phyloP scores from a whole-genome alignment of 2,113 vertebrate species.

The Falcunculus frontatus region DNA sequence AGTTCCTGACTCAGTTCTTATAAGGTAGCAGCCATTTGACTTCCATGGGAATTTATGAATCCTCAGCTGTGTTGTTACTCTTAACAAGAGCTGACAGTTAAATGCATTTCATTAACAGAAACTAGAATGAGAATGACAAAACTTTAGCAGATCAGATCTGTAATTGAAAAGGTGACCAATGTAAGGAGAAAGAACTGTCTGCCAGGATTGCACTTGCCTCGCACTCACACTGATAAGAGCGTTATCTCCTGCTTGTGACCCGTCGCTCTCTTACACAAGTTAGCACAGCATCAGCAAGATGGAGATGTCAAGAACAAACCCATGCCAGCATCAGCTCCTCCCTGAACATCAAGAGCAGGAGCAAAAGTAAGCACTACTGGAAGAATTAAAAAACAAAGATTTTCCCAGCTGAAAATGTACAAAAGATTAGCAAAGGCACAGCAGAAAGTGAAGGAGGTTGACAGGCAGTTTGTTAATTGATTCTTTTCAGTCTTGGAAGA shows the following conservation, averaged over 20 bases:
- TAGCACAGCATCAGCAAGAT: background rate
- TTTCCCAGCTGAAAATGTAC: background rate
- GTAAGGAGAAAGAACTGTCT: constrained; percentile 14
- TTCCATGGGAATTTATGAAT: constrained; percentile 51
- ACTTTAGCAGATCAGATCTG: constrained; percentile 33
- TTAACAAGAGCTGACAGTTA: constrained; percentile 57
- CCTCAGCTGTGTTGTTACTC: background rate
- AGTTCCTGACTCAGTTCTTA: background rate
- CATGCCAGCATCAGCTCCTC: background rate
- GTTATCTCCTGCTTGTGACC: background rate
- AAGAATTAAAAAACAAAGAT: background rate
- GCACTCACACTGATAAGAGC: background rate
- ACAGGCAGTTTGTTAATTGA: background rate
- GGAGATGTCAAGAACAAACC: background rate
- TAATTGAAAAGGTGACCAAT: constrained; percentile 58
- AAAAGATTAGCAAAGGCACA: background rate
- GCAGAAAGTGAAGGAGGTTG: background rate
- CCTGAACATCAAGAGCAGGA: background rate
- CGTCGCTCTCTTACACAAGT: background rate
- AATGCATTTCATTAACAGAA: constrained; percentile 63
- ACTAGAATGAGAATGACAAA: constrained; percentile 52
- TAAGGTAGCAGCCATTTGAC: constrained; percentile 19
- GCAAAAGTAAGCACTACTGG: background rate
- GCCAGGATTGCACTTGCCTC: background rate
- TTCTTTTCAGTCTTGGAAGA: background rate